phyloP scores from a whole-genome alignment of 2,113 vertebrate species.

The Pavo muticus region DNA sequence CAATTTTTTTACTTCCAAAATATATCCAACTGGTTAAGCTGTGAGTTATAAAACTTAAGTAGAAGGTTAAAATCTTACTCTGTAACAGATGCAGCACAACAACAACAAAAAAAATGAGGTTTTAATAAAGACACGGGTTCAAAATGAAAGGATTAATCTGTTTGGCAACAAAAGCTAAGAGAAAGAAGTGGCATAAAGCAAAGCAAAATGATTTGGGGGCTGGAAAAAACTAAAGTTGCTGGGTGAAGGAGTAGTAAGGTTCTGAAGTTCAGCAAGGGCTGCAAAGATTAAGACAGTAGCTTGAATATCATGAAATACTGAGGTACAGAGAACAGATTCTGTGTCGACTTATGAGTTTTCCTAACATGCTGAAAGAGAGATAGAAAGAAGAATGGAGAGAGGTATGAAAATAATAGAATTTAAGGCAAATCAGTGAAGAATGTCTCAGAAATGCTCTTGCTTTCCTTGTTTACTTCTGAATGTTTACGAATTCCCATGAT shows the following conservation, averaged over 20 bases:
- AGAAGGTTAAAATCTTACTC: background rate
- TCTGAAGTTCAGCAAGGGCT: background rate
- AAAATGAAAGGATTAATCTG: slow-evolving; percentile 51
- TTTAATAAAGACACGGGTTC: slow-evolving; percentile 30
- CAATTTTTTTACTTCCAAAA: background rate
- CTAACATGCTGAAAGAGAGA: background rate
- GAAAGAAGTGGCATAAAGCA: background rate
- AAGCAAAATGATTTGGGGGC: background rate
- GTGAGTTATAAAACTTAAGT: background rate
- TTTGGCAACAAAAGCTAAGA: background rate
- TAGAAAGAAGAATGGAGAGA: background rate
- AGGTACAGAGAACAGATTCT: background rate
- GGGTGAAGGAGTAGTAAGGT: background rate
- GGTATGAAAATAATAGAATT: background rate
- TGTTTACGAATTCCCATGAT: background rate
- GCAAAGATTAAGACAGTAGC: background rate
- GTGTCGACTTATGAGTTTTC: background rate
- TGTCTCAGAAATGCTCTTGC: background rate
- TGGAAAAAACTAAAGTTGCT: background rate
- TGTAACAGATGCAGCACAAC: background rate
- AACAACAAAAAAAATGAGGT: background rate
- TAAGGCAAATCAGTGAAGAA: background rate
- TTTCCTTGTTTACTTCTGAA: background rate
- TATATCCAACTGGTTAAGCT: background rate
- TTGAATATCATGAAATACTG: background rate